Base-by-base conservation (phyloP, 2,113 vertebrate species). In the Pogonocichla stellata region DNA sequence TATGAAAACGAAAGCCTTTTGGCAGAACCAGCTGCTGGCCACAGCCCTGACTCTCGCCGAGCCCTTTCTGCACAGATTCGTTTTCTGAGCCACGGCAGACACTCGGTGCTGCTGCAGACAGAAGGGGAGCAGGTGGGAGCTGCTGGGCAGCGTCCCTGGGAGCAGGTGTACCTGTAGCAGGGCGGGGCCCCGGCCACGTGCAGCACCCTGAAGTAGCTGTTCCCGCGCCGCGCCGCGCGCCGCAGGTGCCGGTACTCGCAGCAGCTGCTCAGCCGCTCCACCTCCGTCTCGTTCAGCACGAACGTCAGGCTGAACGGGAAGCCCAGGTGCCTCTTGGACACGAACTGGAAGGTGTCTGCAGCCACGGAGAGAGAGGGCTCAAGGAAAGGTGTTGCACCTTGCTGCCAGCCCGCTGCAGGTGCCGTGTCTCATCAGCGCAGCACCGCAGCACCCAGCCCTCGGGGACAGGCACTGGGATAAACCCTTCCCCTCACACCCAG, bases 251-350 rank as follows among this genome's bases (percentile, higher is more conserved):
- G 99, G 96, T 98, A 99, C 97, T 99, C 99, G 20, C 99, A 99
- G 97, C 99, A 99, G n/a, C 99, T 99, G 96, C 99, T 99, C 82
- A 99, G 88, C 42, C 99, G 98, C 90, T 99, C 98, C 60, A 99
- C 98, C 92, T 99, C 99, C 8, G 99, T 97, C 43, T 99, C 99
- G 2, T 99, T 99, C 92, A 99, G 96, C 90, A 97, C 99, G 96
- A 99, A 99, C 26, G 99, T 99, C 96, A 99, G 97, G 96, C 99
- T 99, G 98, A 99, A 99, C 3, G 99, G 99, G 92, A 99, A 99
- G 11, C 99, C 99, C 4, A 97, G 94, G 95, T 99, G 99, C 25
- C 99, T 98, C 67, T 97, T 98, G 18, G 99, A 99, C 91, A 97
- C 57, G 24, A 99, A 99, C 96, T 98, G 98, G 95, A 99, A 99